These are phyloP conservation scores for Ranitomeya variabilis DNA, from an alignment of 2,113 vertebrate genomes.

Conservation along the genomic window DNA sequence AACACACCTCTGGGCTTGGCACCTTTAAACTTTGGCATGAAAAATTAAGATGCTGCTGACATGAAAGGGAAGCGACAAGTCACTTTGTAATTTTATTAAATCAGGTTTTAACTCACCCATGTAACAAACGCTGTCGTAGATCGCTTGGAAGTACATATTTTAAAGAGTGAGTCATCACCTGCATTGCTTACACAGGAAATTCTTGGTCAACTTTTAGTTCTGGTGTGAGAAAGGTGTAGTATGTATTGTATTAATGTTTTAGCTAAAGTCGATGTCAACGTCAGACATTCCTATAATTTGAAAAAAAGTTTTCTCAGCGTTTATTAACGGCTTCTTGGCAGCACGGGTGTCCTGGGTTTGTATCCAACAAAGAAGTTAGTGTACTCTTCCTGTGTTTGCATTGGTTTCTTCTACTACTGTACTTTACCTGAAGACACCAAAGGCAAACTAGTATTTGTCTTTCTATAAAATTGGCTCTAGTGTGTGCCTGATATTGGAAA, in stretches of 20 bases:
- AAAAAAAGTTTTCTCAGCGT: too few species aligned
- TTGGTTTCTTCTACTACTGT: too few species aligned
- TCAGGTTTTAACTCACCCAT: slow-evolving; percentile 28
- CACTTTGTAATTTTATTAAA: slow-evolving; percentile 23
- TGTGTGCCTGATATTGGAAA: too few species aligned
- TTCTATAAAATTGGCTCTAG: too few species aligned
- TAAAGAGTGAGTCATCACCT: background rate
- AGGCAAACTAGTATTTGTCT: too few species aligned
- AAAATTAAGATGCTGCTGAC: slow-evolving; percentile 12
- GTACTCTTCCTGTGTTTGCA: too few species aligned
- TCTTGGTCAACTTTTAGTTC: background rate
- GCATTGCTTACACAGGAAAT: slow-evolving; percentile 2
- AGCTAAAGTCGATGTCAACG: too few species aligned
- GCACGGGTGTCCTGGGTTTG: too few species aligned
- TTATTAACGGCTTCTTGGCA: too few species aligned
- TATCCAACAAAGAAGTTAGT: too few species aligned
- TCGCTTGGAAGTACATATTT: slow-evolving; percentile 14
- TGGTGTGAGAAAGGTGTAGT: background rate
- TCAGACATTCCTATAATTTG: too few species aligned
- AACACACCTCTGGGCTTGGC: slow-evolving; percentile 35
- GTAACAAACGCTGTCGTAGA: slow-evolving; percentile 1
- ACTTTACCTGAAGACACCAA: too few species aligned
- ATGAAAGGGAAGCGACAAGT: slow-evolving; percentile 43
- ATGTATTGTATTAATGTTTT: background rate
- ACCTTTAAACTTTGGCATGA: background rate